Percentiles rank a stretch among this genome's conserved stretches.
Evolutionary conservation across 2,797 vertebrate species (phyloP).

Genomic region (Otus scops): DNA sequence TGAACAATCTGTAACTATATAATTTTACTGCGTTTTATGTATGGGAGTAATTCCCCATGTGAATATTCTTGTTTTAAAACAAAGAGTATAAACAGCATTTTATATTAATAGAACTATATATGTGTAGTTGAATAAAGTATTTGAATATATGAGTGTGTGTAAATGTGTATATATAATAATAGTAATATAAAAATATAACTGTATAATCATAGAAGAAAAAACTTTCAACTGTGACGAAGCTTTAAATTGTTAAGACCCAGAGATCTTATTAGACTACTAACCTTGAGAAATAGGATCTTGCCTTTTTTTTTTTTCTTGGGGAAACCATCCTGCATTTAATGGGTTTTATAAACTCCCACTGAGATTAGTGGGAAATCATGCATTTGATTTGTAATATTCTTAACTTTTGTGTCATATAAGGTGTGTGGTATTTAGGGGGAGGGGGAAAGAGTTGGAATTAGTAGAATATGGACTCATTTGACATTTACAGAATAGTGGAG

Average conservation of each 20-base stretch:
- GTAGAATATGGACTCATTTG: background rate
- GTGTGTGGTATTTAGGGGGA: background rate
- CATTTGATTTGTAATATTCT: background rate
- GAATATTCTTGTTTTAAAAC: background rate
- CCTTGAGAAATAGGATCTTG: background rate
- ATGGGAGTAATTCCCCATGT: background rate
- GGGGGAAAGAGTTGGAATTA: background rate
- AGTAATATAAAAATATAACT: background rate
- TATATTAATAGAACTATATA: background rate
- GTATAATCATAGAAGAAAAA: background rate
- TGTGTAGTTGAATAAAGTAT: background rate
- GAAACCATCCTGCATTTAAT: background rate
- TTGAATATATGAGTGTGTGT: background rate
- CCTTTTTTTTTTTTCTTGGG: background rate
- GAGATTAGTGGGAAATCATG: background rate
- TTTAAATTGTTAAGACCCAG: background rate
- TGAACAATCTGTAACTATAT: background rate
- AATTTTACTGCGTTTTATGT: constrained; percentile 31
- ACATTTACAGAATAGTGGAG: background rate
- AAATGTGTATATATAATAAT: background rate
- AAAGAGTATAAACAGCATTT: background rate
- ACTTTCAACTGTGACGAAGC: background rate
- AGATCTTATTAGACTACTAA: background rate
- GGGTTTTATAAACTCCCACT: background rate
- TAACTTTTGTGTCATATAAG: background rate